These are phyloP conservation scores for Hippocampus barbouri DNA, from an alignment of 2,113 vertebrate genomes.

Conservation along the genomic window DNA sequence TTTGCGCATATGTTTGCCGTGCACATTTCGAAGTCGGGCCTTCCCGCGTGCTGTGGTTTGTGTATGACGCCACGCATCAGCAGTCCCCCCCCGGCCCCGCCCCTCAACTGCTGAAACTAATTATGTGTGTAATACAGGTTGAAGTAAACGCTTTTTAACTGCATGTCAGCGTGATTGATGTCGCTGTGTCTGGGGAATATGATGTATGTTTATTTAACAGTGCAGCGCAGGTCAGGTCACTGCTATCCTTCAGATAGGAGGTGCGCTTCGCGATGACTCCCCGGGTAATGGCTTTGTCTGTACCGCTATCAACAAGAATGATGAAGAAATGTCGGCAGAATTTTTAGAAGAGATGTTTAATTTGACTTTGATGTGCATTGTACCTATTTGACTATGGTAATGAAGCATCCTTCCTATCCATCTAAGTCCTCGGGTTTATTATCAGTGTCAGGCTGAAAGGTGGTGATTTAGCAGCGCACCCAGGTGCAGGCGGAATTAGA, in stretches of 20 bases:
- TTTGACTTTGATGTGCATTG: slow-evolving; percentile 39
- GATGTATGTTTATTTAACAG: slow-evolving; percentile 70
- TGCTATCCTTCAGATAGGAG: slow-evolving; percentile 42
- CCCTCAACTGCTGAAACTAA: slow-evolving; percentile 68
- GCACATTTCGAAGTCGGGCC: slow-evolving; percentile 32
- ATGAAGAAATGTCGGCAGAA: slow-evolving; percentile 42
- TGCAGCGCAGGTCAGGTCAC: slow-evolving; percentile 54
- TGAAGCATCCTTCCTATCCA: slow-evolving; percentile 26
- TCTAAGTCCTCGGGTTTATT: slow-evolving; percentile 33
- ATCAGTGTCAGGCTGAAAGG: slow-evolving; percentile 21
- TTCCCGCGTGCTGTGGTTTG: slow-evolving; percentile 43
- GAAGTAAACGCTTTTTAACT: slow-evolving; percentile 69
- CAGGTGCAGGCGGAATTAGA: slow-evolving; percentile 13
- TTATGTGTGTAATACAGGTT: slow-evolving; percentile 67
- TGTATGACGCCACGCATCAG: slow-evolving; percentile 50
- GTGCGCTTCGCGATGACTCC: slow-evolving; percentile 29
- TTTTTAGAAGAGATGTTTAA: slow-evolving; percentile 41
- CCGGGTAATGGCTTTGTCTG: slow-evolving; percentile 28
- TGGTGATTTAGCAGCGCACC: slow-evolving; percentile 16
- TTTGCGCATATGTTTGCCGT: slow-evolving; percentile 33
- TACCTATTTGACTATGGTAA: slow-evolving; percentile 40
- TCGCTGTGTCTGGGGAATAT: slow-evolving; percentile 50
- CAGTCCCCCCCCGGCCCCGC: slow-evolving; percentile 29
- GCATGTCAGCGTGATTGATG: slow-evolving; percentile 71
- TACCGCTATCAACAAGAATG: slow-evolving; percentile 20